Evolutionary conservation across 1,140 invertebrate species (phyloP).

Genomic region (Orussus abietinus): DNA sequence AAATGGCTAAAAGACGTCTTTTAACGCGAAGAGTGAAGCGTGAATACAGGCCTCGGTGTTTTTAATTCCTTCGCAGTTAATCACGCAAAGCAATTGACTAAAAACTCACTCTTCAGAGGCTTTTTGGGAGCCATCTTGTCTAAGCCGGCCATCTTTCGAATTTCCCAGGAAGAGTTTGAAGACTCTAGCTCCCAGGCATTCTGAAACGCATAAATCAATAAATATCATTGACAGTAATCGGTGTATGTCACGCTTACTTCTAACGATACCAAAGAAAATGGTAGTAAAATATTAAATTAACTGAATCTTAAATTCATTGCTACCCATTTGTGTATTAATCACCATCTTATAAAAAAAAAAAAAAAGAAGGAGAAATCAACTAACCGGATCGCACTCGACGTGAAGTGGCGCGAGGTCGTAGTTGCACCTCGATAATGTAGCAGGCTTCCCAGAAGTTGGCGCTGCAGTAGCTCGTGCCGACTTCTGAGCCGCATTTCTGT

Average conservation of each 20-base stretch:
- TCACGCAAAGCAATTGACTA: background rate
- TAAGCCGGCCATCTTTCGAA: conserved; percentile 57
- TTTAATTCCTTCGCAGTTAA: conserved; percentile 2
- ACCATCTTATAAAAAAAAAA: background rate
- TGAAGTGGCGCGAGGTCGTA: conserved; percentile 48
- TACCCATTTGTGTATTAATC: too few species aligned
- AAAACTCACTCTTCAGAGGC: conserved; percentile 37
- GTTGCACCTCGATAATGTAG: background rate
- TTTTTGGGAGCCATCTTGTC: conserved; percentile 55
- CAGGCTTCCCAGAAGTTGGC: background rate
- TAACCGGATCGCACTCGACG: conserved; percentile 66
- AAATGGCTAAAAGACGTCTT: too few species aligned
- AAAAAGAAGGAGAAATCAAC: conserved; percentile 31
- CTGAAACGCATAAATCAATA: too few species aligned
- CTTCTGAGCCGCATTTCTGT: too few species aligned
- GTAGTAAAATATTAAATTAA: conserved; percentile 1
- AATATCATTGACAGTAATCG: too few species aligned
- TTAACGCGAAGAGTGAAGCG: too few species aligned
- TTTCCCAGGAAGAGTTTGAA: conserved; percentile 46
- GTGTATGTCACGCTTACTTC: too few species aligned
- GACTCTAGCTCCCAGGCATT: conserved; percentile 61
- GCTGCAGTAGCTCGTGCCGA: background rate
- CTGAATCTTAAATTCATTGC: conserved; percentile 4
- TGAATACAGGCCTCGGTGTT: background rate
- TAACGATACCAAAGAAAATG: conserved; percentile 1